Evolutionary conservation across 2,113 vertebrate species (phyloP), one percentile per base, ranked within the genome.

Genomic region (Macaca nemestrina): DNA sequence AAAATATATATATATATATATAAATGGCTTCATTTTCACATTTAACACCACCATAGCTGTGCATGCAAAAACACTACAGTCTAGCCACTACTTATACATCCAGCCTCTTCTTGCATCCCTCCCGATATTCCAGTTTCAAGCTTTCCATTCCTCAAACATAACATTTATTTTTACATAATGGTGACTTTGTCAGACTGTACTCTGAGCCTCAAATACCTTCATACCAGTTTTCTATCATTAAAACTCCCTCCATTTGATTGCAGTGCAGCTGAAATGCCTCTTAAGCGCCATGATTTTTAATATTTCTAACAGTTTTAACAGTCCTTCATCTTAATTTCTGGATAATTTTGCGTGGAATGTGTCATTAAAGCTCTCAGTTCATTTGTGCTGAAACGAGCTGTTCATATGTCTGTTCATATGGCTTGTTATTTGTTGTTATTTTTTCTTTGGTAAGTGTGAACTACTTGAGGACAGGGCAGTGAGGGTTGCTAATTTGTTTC

Each of bases 91-190:
- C 9, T 8, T 50, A 2, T 35, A 32, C 3, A 5, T 1, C 32
- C n/a, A 25, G 38, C 8, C 4, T 88, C 67, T 38, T 64, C 45
- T 38, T 57, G 12, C 9, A 50, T 87, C 55, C 43, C 10, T 25
- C 10, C 8, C 8, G 27, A 5, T 35, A 20, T 3, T 0, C 25
- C 35, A 52, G 0, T 4, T 4, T 25, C 76, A 88, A 55, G 8
- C 1, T 55, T 94, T 50, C 10, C 35, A 50, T 81, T 87, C 22
- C 87, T 81, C 35, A 57, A 59, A 38, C 2, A 22, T 14, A 73
- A 55, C 38, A 68, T 48, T 89, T 43, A 57, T 55, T 96, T 94
- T 84, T 40, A 50, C 0, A 45, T 2, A 1, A 50, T 0, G 10
- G 13, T 30, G 30, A 70, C 20, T 94, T 67, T 40, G 11, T 32